Percentiles rank a stretch among this genome's conserved stretches.
These are phyloP conservation scores for Hydropsyche betteni DNA, from an alignment of 2,888 invertebrate genomes.

Conservation along the genomic window DNA sequence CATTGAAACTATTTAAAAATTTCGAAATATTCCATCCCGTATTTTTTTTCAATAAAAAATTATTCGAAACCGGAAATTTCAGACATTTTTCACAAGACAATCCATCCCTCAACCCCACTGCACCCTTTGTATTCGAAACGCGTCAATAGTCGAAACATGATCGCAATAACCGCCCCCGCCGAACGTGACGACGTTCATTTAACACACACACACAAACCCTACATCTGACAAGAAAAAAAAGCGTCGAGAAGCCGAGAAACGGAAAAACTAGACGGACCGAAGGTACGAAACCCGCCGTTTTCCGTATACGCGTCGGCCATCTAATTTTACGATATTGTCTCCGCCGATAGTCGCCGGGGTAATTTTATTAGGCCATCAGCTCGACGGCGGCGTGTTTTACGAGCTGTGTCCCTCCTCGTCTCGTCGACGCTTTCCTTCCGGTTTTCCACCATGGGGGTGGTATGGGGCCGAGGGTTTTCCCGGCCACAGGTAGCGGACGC, in stretches of 20 bases:
- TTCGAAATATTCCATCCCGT: no score
- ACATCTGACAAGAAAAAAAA: neutral
- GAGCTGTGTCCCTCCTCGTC: conserved; percentile 33
- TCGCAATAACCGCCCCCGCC: no score
- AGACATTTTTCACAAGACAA: no score
- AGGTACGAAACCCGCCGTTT: neutral
- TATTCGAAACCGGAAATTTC: no score
- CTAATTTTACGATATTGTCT: conserved; percentile 49
- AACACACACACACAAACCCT: no score
- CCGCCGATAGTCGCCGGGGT: conserved; percentile 36
- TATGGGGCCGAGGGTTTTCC: neutral
- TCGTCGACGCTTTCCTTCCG: conserved; percentile 26
- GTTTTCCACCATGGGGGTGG: conserved; percentile 7
- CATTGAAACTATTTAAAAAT: no score
- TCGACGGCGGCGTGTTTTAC: conserved; percentile 44
- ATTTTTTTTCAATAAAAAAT: no score
- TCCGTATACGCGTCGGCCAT: conserved; percentile 33
- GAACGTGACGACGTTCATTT: no score
- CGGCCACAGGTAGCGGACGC: conserved; percentile 15
- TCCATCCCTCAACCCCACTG: no score
- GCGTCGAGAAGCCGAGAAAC: neutral
- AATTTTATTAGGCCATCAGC: conserved; percentile 42
- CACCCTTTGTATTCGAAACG: no score
- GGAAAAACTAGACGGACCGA: neutral
- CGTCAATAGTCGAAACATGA: no score